phyloP scores from a whole-genome alignment of 2,113 vertebrate genomes.

The Centrocercus urophasianus region DNA sequence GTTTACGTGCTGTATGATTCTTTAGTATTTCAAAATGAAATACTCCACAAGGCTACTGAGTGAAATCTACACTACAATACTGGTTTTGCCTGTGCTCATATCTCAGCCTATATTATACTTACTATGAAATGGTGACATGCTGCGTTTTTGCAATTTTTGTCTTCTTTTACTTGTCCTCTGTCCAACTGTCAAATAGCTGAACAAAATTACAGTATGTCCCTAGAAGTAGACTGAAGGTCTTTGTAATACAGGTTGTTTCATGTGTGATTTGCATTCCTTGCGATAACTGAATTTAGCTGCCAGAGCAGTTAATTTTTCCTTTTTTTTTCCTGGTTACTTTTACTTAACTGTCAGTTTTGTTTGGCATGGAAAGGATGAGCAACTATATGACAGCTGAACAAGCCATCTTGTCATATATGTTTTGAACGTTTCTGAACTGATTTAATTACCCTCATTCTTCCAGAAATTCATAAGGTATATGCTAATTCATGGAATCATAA shows the following conservation, averaged over 20 bases:
- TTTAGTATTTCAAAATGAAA: background rate
- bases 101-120: background rate
- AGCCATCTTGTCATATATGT: background rate
- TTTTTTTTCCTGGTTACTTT: background rate
- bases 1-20: background rate
- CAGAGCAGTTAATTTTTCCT: background rate
- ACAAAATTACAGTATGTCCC: background rate
- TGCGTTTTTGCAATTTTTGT: background rate
- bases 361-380: background rate
- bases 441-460: background rate
- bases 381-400: background rate
- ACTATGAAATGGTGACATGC: background rate
- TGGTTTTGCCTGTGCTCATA: background rate
- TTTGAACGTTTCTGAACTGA: conserved; percentile 8
- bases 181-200: background rate
- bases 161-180: background rate
- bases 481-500: background rate
- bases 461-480: background rate
- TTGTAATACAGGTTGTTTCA: background rate
- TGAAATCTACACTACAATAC: background rate
- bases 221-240: background rate
- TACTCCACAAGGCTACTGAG: background rate
- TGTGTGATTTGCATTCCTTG: background rate
- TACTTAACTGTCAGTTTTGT: background rate
- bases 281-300: background rate